These are phyloP conservation scores for Telenomus remus DNA, from an alignment of 1,140 invertebrate genomes.

Conservation along the genomic window DNA sequence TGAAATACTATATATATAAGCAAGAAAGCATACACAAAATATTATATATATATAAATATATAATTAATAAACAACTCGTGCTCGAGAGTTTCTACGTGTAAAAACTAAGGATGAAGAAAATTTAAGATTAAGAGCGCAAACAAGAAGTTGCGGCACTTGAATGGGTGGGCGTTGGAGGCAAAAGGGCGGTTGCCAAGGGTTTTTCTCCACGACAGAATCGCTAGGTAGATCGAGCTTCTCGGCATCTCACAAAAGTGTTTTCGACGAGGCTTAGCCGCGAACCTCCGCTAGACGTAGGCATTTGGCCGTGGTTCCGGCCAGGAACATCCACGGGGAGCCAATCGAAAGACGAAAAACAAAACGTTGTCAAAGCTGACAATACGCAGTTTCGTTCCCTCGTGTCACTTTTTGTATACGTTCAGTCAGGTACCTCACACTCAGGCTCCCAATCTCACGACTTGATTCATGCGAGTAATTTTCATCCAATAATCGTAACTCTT, in stretches of 20 bases:
- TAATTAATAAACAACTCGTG: slow-evolving; percentile 36
- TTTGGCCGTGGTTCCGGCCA: slow-evolving; percentile 55
- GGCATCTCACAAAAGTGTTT: slow-evolving; percentile 18
- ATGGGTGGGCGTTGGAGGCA: slow-evolving; percentile 18
- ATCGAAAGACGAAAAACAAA: not conserved
- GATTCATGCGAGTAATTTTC: not conserved
- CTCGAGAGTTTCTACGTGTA: slow-evolving; percentile 55
- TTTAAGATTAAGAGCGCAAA: slow-evolving; percentile 9
- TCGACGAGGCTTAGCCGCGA: slow-evolving; percentile 56
- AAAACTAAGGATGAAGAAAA: slow-evolving; percentile 32
- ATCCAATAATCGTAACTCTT: slow-evolving; percentile 15
- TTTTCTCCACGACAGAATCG: slow-evolving; percentile 27
- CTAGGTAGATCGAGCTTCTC: slow-evolving; percentile 41
- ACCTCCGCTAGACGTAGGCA: slow-evolving; percentile 71
- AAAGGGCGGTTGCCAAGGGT: slow-evolving; percentile 49
- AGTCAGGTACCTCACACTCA: slow-evolving; percentile 14
- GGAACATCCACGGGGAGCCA: slow-evolving; percentile 1
- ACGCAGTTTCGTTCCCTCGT: no score
- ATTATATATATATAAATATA: slow-evolving; percentile 14
- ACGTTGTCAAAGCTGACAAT: not conserved
- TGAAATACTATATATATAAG: slow-evolving; percentile 25
- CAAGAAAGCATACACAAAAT: slow-evolving; percentile 9
- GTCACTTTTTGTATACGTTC: no score
- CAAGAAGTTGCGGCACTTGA: slow-evolving; percentile 20
- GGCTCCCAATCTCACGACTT: slow-evolving; percentile 24